Conservation (phyloP, 2,888 invertebrate species). For the Lymantria dispar region DNA sequence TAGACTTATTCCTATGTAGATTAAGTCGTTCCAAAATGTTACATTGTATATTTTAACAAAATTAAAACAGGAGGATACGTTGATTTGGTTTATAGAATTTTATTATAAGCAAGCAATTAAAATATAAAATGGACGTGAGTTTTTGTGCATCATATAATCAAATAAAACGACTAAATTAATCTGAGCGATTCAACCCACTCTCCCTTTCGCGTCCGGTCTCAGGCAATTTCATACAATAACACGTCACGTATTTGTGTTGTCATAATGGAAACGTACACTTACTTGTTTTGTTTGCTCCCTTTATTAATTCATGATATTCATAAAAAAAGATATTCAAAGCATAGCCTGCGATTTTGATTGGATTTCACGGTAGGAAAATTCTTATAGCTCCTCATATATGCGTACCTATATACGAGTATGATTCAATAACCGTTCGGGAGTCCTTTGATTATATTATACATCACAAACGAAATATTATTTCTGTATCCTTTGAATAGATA, state of each 20-base stretch:
- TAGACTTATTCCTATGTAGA: no score
- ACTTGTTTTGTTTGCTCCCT: slow-evolving; percentile 55
- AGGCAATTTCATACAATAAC: slow-evolving; percentile 72
- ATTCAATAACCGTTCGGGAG: slow-evolving; percentile 39
- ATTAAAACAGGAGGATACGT: no score
- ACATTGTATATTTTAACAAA: no score
- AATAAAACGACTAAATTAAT: slow-evolving; percentile 59
- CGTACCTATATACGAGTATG: slow-evolving; percentile 26
- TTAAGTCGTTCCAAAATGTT: no score
- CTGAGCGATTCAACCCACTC: slow-evolving; percentile 39
- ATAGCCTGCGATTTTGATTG: slow-evolving; percentile 60
- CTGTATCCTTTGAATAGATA: slow-evolving; percentile 23
- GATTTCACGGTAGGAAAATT: slow-evolving; percentile 54
- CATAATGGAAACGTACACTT: slow-evolving; percentile 49
- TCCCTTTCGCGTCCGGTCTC: slow-evolving; percentile 43
- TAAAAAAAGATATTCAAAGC: slow-evolving; percentile 51
- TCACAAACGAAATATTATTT: slow-evolving; percentile 21
- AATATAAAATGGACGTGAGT: slow-evolving; percentile 31
- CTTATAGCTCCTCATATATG: slow-evolving; percentile 33
- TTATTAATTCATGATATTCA: slow-evolving; percentile 64
- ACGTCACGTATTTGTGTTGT: slow-evolving; percentile 54
- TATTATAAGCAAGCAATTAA: slow-evolving; percentile 29
- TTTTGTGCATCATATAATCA: slow-evolving; percentile 38
- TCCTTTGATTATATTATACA: slow-evolving; percentile 32
- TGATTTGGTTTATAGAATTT: slow-evolving; percentile 15